A percentile compares a stretch with the other conserved stretches of the same genome.
Conservation (phyloP, 2,797 vertebrate genomes). For the Tympanoctomys barrerae region DNA sequence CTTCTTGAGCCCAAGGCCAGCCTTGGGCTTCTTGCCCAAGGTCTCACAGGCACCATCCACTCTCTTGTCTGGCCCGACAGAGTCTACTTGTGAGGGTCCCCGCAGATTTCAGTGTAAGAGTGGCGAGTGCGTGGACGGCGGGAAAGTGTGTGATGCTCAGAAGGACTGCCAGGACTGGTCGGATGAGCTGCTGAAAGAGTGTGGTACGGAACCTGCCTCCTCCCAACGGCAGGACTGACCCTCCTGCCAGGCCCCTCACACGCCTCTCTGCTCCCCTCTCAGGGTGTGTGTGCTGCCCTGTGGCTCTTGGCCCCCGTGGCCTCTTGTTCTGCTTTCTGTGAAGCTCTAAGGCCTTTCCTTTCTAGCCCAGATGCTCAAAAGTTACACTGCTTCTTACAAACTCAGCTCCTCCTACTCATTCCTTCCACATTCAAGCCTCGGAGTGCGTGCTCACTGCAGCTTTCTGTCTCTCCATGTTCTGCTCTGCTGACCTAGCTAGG, state of each 20-base stretch:
- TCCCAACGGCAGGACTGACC: constrained; percentile 78
- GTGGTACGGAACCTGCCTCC: constrained; percentile 91
- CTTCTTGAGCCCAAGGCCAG: background rate
- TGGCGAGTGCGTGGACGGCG: constrained; percentile 96
- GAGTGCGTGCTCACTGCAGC: background rate
- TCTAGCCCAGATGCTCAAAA: background rate
- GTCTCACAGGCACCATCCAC: constrained; percentile 72
- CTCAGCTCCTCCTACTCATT: background rate
- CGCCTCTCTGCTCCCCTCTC: constrained; percentile 6
- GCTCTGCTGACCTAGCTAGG: constrained; percentile 16
- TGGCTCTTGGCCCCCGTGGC: background rate
- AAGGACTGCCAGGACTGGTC: constrained; percentile 99
- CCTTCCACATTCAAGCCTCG: background rate
- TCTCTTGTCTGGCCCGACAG: constrained; percentile 89
- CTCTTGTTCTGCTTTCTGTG: background rate
- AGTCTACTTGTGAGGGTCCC: constrained; percentile 94
- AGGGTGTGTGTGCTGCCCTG: background rate
- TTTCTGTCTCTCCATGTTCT: background rate
- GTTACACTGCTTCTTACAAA: constrained; percentile 59
- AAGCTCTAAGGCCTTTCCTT: constrained; percentile 35
- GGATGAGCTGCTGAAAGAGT: constrained; percentile 97
- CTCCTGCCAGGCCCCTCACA: background rate
- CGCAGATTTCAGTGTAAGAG: constrained; percentile 97
- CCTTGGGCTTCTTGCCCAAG: background rate
- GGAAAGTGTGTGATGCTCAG: constrained; percentile 96